Conservation (phyloP, 2,797 vertebrate genomes). For the Anguilla pacifica region DNA sequence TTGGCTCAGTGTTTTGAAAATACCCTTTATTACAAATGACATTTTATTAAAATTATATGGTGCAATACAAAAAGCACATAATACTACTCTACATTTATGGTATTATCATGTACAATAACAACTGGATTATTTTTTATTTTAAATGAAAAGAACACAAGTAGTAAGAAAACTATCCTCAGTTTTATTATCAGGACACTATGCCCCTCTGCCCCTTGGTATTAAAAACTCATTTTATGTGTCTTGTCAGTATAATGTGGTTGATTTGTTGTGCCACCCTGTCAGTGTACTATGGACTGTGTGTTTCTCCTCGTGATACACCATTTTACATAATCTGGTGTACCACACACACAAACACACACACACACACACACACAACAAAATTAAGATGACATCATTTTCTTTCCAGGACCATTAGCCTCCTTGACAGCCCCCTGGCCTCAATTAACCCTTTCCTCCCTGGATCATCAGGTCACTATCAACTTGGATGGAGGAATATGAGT, state of each 20-base stretch:
- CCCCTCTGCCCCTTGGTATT: too few relatives aligned
- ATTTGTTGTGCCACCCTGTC: background rate
- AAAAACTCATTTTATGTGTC: background rate
- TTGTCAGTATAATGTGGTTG: background rate
- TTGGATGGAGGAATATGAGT: background rate
- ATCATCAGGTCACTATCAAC: background rate
- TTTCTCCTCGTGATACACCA: background rate
- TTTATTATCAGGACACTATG: too few relatives aligned
- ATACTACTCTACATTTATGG: too few relatives aligned
- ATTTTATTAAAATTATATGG: too few relatives aligned
- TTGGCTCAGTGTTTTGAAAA: too few relatives aligned
- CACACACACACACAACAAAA: slow-evolving; percentile 38
- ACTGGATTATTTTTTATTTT: too few relatives aligned
- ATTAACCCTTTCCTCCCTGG: slow-evolving; percentile 7
- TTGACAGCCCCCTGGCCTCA: background rate
- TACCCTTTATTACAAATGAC: too few relatives aligned
- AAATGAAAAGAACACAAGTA: too few relatives aligned
- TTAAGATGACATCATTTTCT: slow-evolving; percentile 71
- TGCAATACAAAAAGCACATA: too few relatives aligned
- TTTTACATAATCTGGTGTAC: background rate
- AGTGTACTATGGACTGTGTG: background rate
- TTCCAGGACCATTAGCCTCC: slow-evolving; percentile 64
- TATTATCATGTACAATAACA: background rate
- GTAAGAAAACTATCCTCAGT: too few relatives aligned
- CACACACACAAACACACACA: slow-evolving; percentile 32